phyloP scores from a whole-genome alignment of 2,797 vertebrate genomes.

The Oophaga sylvatica region DNA sequence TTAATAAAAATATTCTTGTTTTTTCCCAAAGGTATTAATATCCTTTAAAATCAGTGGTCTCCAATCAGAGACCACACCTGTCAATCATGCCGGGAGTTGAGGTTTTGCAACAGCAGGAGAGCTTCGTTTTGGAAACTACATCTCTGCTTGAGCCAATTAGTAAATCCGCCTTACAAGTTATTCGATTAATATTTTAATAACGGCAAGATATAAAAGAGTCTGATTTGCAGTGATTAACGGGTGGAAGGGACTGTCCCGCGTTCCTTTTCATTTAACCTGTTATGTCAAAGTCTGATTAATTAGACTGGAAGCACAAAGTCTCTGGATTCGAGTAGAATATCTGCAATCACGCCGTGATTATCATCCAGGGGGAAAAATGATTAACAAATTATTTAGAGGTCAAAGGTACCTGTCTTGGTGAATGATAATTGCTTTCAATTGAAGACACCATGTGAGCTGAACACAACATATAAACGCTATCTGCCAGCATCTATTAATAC shows the following conservation, averaged over 20 bases:
- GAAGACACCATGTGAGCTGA: background rate
- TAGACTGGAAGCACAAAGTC: background rate
- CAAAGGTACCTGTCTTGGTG: background rate
- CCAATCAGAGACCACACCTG: background rate
- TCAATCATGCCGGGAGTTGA: background rate
- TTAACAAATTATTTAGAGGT: constrained; percentile 38
- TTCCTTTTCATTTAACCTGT: background rate
- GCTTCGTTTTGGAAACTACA: background rate
- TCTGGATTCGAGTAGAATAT: background rate
- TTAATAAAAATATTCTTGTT: too few relatives aligned
- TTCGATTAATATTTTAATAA: background rate
- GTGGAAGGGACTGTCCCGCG: background rate
- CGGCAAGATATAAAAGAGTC: background rate
- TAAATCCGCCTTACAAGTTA: background rate
- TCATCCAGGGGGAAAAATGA: background rate
- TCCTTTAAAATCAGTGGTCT: background rate
- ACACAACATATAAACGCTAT: background rate
- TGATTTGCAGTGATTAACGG: background rate
- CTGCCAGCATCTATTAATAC: constrained; percentile 29
- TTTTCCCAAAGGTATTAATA: too few relatives aligned
- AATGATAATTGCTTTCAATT: constrained; percentile 34
- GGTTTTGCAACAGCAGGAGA: background rate
- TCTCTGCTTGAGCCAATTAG: background rate
- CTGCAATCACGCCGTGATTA: constrained; percentile 7
- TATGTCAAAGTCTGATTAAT: constrained; percentile 1